Conservation (phyloP, 2,888 invertebrate genomes). For the Callimorpha dominula region DNA sequence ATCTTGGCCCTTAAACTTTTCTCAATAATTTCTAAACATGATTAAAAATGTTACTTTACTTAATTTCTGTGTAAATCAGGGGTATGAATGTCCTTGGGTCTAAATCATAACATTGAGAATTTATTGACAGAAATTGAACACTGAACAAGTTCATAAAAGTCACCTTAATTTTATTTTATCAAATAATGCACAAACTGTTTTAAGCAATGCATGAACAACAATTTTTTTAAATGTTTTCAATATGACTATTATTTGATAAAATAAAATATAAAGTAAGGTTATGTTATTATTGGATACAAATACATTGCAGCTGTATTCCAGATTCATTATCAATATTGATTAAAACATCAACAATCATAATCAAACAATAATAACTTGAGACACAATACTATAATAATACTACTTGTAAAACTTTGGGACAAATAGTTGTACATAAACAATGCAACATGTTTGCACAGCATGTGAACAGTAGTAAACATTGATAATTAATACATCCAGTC, state of each 20-base stretch:
- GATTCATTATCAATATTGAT: neutral
- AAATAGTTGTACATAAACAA: constrained; percentile 39
- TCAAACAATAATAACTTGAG: neutral
- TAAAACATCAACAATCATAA: no score
- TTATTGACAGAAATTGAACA: neutral
- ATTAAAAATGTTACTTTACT: no score
- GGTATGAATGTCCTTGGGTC: neutral
- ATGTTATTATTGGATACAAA: no score
- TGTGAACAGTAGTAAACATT: constrained; percentile 43
- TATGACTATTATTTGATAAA: no score
- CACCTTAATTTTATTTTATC: neutral
- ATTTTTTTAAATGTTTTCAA: no score
- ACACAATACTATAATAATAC: no score
- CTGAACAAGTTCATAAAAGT: neutral
- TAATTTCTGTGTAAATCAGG: neutral
- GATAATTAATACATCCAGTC: constrained; percentile 25
- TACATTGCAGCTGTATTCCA: no score
- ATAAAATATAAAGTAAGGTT: no score
- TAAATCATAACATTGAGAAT: neutral
- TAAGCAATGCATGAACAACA: neutral
- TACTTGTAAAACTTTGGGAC: constrained; percentile 6
- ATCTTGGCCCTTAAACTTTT: neutral
- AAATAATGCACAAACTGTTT: neutral
- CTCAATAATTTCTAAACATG: neutral
- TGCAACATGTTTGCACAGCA: constrained; percentile 37